Conservation (phyloP, 1,140 invertebrate genomes). For the Pararge aegeria region DNA sequence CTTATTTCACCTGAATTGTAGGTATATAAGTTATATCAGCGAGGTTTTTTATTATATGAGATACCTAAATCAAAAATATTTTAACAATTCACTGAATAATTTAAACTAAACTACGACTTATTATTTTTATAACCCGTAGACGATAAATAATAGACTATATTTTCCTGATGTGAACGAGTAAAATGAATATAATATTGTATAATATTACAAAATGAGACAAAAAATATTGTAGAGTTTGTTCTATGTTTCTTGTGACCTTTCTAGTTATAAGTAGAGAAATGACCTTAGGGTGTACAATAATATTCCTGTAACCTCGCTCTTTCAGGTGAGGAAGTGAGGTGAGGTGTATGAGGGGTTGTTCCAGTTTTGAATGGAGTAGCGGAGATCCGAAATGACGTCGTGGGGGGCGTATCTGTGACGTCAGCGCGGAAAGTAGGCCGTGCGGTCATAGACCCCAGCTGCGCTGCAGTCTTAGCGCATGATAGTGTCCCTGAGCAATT, state of each 20-base stretch:
- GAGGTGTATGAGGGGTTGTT: constrained; percentile 50
- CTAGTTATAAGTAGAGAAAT: constrained; percentile 50
- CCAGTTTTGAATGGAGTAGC: constrained; percentile 72
- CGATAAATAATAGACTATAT: too few relatives aligned
- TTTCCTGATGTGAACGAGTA: too few relatives aligned
- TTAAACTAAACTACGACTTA: too few relatives aligned
- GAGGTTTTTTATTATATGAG: too few relatives aligned
- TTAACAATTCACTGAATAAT: too few relatives aligned
- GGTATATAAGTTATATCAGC: too few relatives aligned
- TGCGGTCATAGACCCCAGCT: constrained; percentile 56
- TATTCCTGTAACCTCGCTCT: constrained; percentile 47
- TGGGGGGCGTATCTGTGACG: constrained; percentile 70
- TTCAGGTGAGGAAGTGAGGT: constrained; percentile 38
- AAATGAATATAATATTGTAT: too few relatives aligned
- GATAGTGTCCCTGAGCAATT: constrained; percentile 40
- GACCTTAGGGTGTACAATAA: constrained; percentile 54
- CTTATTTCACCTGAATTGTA: too few relatives aligned
- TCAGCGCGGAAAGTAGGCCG: constrained; percentile 67
- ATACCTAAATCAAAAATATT: too few relatives aligned
- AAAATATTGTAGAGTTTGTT: too few relatives aligned
- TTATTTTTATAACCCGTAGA: too few relatives aligned
- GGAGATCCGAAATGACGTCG: constrained; percentile 68
- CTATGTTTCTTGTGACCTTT: constrained; percentile 55
- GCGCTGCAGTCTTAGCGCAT: constrained; percentile 49
- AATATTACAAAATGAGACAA: too few relatives aligned